These are phyloP conservation scores for Charaxes varanes DNA, from an alignment of 1,140 invertebrate genomes.

Conservation along the genomic window DNA sequence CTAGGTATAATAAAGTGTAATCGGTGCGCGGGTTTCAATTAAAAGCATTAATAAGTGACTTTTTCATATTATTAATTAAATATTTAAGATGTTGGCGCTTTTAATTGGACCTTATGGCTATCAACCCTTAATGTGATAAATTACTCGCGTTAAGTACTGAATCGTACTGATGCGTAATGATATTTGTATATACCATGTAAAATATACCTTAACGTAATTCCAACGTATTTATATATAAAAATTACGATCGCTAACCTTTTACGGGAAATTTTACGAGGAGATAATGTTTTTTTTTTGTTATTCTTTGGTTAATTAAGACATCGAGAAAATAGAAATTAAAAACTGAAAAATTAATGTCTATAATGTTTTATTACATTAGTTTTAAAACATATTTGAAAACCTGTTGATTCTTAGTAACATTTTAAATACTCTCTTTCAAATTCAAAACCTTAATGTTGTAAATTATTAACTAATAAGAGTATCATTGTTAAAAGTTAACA, in stretches of 20 bases:
- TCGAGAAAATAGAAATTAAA: too few species aligned
- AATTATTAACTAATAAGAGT: too few species aligned
- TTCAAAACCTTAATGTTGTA: too few species aligned
- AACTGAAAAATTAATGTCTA: too few species aligned
- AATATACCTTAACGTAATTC: conserved; percentile 40
- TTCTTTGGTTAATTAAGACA: too few species aligned
- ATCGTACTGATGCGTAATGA: conserved; percentile 18
- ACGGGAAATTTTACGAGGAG: conserved; percentile 34
- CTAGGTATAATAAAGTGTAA: conserved; percentile 10
- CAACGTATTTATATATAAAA: conserved; percentile 46
- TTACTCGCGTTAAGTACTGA: conserved; percentile 16
- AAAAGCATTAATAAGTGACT: conserved; percentile 9
- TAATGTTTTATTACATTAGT: too few species aligned
- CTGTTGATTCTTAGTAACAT: too few species aligned
- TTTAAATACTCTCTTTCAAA: too few species aligned
- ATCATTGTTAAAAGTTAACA: too few species aligned
- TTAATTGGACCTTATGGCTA: conserved; percentile 20
- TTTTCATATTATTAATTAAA: conserved; percentile 2
- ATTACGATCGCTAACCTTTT: conserved; percentile 39
- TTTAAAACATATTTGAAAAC: too few species aligned
- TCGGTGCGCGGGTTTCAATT: conserved; percentile 8
- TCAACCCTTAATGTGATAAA: conserved; percentile 32
- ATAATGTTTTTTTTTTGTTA: too few species aligned
- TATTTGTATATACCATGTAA: conserved; percentile 60
- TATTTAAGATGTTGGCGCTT: conserved; percentile 17